Conservation (phyloP, 2,888 invertebrate species). For the Coenonympha glycerion region DNA sequence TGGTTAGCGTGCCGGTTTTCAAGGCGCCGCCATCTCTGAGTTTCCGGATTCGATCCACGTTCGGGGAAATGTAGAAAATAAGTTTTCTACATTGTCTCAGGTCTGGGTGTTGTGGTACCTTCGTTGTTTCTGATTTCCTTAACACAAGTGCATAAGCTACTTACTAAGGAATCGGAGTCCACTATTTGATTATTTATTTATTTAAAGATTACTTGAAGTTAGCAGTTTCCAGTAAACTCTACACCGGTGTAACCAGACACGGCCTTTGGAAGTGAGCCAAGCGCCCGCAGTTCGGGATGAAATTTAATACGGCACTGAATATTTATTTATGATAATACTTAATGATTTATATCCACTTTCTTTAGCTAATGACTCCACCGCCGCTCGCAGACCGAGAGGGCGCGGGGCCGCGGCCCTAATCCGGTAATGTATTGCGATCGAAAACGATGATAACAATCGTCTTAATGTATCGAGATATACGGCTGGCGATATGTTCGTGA, state of each 20-base stretch:
- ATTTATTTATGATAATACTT: slow-evolving; percentile 72
- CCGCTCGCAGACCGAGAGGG: slow-evolving; percentile 15
- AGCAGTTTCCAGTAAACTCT: too few relatives aligned
- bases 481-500: neutral
- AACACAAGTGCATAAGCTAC: too few relatives aligned
- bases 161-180: too few relatives aligned
- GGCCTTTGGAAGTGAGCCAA: slow-evolving; percentile 56
- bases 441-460: slow-evolving; percentile 7
- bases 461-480: neutral
- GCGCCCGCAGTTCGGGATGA: slow-evolving; percentile 49
- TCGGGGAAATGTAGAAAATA: too few relatives aligned
- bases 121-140: too few relatives aligned
- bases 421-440: slow-evolving; percentile 17
- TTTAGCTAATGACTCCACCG: slow-evolving; percentile 57
- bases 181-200: too few relatives aligned
- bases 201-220: too few relatives aligned
- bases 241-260: slow-evolving; percentile 33
- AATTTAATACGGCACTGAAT: slow-evolving; percentile 71
- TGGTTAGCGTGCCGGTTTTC: too few relatives aligned
- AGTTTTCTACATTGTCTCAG: too few relatives aligned
- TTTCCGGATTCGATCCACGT: too few relatives aligned
- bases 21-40: too few relatives aligned
- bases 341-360: slow-evolving; percentile 66
- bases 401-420: slow-evolving; percentile 15
- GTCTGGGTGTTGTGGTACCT: too few relatives aligned